Evolutionary conservation across 2,888 invertebrate genomes (phyloP).

Genomic region (Quadroppia sp.): DNA sequence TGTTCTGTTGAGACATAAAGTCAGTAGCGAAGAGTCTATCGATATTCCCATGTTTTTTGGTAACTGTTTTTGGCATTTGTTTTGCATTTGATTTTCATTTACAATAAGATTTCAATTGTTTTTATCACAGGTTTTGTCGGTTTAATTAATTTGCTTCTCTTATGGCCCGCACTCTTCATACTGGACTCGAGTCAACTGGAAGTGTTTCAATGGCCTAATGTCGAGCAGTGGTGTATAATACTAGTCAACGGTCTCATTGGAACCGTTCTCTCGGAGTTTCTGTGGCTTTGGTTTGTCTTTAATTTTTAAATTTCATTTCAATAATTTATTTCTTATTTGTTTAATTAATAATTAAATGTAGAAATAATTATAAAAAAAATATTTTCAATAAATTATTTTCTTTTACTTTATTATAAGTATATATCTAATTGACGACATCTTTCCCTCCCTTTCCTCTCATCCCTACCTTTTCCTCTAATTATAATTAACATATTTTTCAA

Average conservation of each 20-base stretch:
- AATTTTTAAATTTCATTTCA: background rate
- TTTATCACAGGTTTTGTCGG: constrained; percentile 76
- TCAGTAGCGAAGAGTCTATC: constrained; percentile 86
- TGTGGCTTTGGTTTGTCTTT: constrained; percentile 78
- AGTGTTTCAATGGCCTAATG: constrained; percentile 76
- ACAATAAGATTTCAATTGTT: background rate
- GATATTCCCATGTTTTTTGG: constrained; percentile 94
- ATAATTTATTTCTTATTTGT: background rate
- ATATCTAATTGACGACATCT: too few species aligned
- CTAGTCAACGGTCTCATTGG: constrained; percentile 82
- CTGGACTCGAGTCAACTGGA: constrained; percentile 74
- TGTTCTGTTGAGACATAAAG: constrained; percentile 72
- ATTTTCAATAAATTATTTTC: too few species aligned
- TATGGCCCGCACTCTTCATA: constrained; percentile 85
- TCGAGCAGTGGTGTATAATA: constrained; percentile 71
- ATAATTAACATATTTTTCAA: too few species aligned
- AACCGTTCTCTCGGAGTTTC: constrained; percentile 81
- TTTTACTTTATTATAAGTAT: too few species aligned
- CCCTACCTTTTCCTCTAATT: too few species aligned
- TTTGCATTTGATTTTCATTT: constrained; percentile 49
- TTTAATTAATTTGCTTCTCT: constrained; percentile 74
- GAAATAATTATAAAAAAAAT: background rate
- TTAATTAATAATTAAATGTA: background rate
- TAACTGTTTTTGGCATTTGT: constrained; percentile 53
- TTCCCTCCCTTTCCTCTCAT: too few species aligned